A percentile compares a stretch with the other conserved stretches of the same genome.
phyloP scores from a whole-genome alignment of 2,113 vertebrate genomes.

The Lipotes vexillifer region DNA sequence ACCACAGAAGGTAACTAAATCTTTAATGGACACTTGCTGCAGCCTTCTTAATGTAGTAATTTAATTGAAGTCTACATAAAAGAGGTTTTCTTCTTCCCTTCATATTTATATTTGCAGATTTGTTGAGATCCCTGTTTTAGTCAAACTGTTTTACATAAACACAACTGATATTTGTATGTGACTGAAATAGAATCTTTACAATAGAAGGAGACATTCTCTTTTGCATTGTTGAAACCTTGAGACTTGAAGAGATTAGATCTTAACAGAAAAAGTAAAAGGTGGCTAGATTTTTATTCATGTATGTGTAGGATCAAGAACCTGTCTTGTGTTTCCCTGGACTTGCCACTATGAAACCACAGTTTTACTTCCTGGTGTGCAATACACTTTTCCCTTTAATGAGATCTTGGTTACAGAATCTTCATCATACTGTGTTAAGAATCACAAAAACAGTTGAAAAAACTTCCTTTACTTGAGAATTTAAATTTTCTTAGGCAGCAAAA shows the following conservation, averaged over 20 bases:
- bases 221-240: neutral
- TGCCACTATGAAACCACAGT: neutral
- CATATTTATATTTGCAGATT: constrained; percentile 58
- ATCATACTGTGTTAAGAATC: neutral
- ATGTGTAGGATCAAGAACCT: neutral
- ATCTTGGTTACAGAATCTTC: neutral
- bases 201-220: neutral
- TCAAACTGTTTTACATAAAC: constrained; percentile 45
- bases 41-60: constrained; percentile 69
- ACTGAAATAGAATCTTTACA: neutral
- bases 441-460: neutral
- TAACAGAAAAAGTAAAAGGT: neutral
- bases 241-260: neutral
- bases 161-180: constrained; percentile 43
- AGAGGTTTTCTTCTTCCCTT: constrained; percentile 51
- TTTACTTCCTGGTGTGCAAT: neutral
- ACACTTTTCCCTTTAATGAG: neutral
- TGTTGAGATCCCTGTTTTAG: constrained; percentile 32
- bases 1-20: constrained; percentile 76
- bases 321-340: neutral
- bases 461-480: neutral
- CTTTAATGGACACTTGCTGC: constrained; percentile 74
- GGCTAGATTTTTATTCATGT: neutral
- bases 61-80: constrained; percentile 67
- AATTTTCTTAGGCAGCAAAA: neutral